These are phyloP conservation scores for Zootermopsis nevadensis DNA, from an alignment of 2,888 invertebrate species.

Conservation along the genomic window DNA sequence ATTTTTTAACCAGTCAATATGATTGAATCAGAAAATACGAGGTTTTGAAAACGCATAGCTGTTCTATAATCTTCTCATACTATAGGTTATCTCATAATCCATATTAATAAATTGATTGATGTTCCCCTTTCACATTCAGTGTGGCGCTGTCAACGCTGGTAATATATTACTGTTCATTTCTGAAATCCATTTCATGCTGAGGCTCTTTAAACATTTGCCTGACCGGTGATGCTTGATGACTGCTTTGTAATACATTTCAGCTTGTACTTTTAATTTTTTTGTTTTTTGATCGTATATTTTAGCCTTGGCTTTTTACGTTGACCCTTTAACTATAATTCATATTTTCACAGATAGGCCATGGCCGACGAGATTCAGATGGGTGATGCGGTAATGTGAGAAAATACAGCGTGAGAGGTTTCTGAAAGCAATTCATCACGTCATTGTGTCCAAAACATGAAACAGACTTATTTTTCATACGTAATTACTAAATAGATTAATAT, in stretches of 20 bases:
- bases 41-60: conserved; percentile 36
- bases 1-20: conserved; percentile 34
- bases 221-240: conserved; percentile 20
- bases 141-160: conserved; percentile 22
- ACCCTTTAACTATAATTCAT: conserved; percentile 11
- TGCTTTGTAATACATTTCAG: conserved; percentile 9
- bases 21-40: conserved; percentile 44
- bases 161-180: conserved; percentile 30
- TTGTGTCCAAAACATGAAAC: too few species aligned
- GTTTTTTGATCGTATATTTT: background rate
- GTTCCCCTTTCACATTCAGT: conserved; percentile 37
- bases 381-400: background rate
- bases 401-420: too few species aligned
- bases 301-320: conserved; percentile 1
- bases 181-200: conserved; percentile 17
- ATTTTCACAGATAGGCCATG: background rate
- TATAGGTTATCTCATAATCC: conserved; percentile 42
- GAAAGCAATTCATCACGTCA: background rate
- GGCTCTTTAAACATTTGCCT: conserved; percentile 56
- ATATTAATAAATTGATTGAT: conserved; percentile 44
- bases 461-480: too few species aligned
- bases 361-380: background rate
- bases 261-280: background rate
- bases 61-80: conserved; percentile 31
- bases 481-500: too few species aligned